Evolutionary conservation across 1,140 invertebrate species (phyloP).

Genomic region (Lordiphosa mommai): DNA sequence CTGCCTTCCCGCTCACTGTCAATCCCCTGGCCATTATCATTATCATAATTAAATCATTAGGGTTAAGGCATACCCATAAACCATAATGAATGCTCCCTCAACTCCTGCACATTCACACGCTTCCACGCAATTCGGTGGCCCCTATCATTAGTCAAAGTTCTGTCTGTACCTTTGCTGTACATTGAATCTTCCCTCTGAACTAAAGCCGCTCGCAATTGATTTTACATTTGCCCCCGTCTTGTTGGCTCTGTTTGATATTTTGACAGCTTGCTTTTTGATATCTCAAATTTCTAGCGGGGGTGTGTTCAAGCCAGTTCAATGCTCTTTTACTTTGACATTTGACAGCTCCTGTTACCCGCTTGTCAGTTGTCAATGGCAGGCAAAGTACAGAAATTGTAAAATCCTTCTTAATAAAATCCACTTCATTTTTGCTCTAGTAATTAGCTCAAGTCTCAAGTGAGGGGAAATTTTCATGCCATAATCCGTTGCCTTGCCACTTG

Average conservation of each 20-base stretch:
- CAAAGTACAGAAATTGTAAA: slow-evolving; percentile 31
- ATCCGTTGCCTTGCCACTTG: slow-evolving; percentile 49
- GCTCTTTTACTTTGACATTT: slow-evolving; percentile 35
- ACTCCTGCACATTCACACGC: slow-evolving; percentile 23
- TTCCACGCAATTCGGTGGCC: slow-evolving; percentile 21
- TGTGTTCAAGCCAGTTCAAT: slow-evolving; percentile 45
- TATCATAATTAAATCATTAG: slow-evolving; percentile 75
- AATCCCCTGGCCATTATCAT: slow-evolving; percentile 37
- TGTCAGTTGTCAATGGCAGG: slow-evolving; percentile 60
- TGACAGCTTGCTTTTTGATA: slow-evolving; percentile 68
- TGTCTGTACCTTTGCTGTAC: slow-evolving; percentile 31
- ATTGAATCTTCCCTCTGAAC: slow-evolving; percentile 4
- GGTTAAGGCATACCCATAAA: slow-evolving; percentile 20
- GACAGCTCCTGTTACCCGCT: slow-evolving; percentile 31
- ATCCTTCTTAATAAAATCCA: slow-evolving; percentile 8
- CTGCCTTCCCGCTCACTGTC: background rate
- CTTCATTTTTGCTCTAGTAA: slow-evolving; percentile 29
- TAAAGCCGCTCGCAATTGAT: slow-evolving; percentile 43
- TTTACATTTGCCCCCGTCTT: slow-evolving; percentile 36
- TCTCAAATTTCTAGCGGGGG: slow-evolving; percentile 60
- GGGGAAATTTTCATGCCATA: slow-evolving; percentile 9
- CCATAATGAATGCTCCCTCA: slow-evolving; percentile 25
- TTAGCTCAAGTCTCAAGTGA: slow-evolving; percentile 35
- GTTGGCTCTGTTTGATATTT: slow-evolving; percentile 51
- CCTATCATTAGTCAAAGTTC: slow-evolving; percentile 65